These are phyloP conservation scores for Strix uralensis DNA, from an alignment of 2,113 vertebrate species.

Conservation along the genomic window DNA sequence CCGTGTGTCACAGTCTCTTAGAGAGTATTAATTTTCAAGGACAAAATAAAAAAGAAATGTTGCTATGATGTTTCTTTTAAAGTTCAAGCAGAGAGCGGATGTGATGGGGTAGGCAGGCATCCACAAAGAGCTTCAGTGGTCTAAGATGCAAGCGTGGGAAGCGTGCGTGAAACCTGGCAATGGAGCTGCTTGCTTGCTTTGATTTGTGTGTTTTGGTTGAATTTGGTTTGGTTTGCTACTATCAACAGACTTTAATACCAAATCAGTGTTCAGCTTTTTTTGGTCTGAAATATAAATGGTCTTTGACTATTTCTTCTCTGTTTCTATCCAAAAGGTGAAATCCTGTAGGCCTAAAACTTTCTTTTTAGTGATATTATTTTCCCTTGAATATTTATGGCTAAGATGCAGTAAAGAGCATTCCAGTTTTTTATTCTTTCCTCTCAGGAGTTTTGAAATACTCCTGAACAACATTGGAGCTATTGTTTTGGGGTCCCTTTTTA, in stretches of 20 bases:
- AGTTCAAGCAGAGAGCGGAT: background rate
- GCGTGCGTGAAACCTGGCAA: rapidly evolving
- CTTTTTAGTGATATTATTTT: background rate
- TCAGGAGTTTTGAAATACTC: background rate
- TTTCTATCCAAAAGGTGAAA: background rate
- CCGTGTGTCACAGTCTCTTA: background rate
- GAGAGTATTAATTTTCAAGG: constrained; percentile 16
- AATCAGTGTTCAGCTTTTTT: background rate
- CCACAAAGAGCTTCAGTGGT: background rate
- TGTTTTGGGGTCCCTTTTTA: background rate
- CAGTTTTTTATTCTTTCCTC: background rate
- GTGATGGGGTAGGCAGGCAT: background rate
- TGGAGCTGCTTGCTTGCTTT: background rate
- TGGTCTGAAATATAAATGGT: background rate
- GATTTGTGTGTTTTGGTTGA: rapidly evolving
- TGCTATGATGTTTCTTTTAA: background rate
- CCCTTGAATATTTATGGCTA: background rate
- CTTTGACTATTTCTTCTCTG: background rate
- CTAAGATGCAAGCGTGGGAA: background rate
- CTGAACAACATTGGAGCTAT: background rate
- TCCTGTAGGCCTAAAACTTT: background rate
- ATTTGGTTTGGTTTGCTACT: background rate
- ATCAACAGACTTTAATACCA: rapidly evolving
- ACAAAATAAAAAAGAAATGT: background rate
- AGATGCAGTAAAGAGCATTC: background rate